Evolutionary conservation across 2,797 vertebrate genomes (phyloP), one percentile per base, ranked within the genome.

Genomic region (Chiloscyllium punctatum): DNA sequence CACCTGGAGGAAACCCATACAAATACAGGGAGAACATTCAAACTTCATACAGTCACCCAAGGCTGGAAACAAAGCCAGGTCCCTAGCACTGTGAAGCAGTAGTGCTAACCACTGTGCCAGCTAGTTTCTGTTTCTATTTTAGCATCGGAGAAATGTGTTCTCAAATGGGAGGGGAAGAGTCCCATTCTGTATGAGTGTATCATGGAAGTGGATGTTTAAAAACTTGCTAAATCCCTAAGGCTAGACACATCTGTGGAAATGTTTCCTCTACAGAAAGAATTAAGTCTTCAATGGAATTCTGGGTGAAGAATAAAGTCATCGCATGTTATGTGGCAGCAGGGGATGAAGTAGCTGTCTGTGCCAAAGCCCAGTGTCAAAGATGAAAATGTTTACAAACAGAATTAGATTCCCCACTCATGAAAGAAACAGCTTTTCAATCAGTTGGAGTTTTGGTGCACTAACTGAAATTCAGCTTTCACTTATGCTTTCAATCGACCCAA

Each of bases 381-480:
- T n/a, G 37, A 96, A 96, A 37, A 16, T 95, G 74, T 68, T 95
- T 74, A 42, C 62, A 42, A 42, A 66, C 23, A 42, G 57, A 69
- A 94, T 69, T 68, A 94, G 62, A 69, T 94, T 94, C 71, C 18
- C 30, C 91, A 37, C n/a, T 68, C 57, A 57, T 27, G 37, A 42
- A 68, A 33, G 37, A 66, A 69, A 92, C 18, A 69, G 21, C 62
- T 37, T 69, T 94, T 42, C 8, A 18, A 69, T 69, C 66, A 94
- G 66, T 33, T 69, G 88, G 57, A 21, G n/a, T 71, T 42, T 69
- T n/a, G 25, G 33, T 42, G 66, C n/a, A 69, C 9, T 69, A 68
- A 94, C 23, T 94, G n/a, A 68, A 69, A 57, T 30, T 88, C 27
- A 88, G 25, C 51, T 57, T 88, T 88, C 15, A 53, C 33, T 88